A percentile compares a stretch with the other conserved stretches of the same genome.
These are phyloP conservation scores for Ennomos fuscantarius DNA, from an alignment of 2,888 invertebrate species.

Conservation along the genomic window DNA sequence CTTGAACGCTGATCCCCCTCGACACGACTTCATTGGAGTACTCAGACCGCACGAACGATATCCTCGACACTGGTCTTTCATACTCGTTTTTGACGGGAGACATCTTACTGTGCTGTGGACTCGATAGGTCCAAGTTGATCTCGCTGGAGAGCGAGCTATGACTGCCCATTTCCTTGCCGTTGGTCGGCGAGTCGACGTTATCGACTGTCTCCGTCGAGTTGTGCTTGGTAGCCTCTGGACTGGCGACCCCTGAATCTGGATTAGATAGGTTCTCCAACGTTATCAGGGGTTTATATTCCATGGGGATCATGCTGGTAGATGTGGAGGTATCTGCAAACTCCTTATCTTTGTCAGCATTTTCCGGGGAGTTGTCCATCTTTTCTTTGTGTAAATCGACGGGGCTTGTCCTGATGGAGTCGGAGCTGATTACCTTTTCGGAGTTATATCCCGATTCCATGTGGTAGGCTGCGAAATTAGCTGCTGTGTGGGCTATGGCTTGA, in stretches of 20 bases:
- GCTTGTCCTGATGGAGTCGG: slow-evolving; percentile 77
- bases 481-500: slow-evolving; percentile 67
- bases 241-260: slow-evolving; percentile 83
- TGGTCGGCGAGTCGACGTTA: slow-evolving; percentile 76
- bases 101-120: slow-evolving; percentile 71
- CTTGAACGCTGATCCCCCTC: slow-evolving; percentile 73
- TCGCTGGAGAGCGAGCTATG: slow-evolving; percentile 83
- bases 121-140: slow-evolving; percentile 83
- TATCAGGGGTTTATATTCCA: slow-evolving; percentile 75
- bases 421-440: slow-evolving; percentile 79
- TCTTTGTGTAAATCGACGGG: slow-evolving; percentile 81
- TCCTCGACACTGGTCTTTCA: slow-evolving; percentile 68
- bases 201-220: slow-evolving; percentile 82
- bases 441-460: slow-evolving; percentile 89
- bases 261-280: slow-evolving; percentile 74
- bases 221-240: slow-evolving; percentile 84
- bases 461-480: slow-evolving; percentile 79
- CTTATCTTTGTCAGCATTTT: slow-evolving; percentile 83
- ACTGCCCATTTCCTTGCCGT: slow-evolving; percentile 75
- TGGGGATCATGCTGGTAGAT: slow-evolving; percentile 62
- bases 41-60: slow-evolving; percentile 67
- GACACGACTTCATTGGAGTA: slow-evolving; percentile 74
- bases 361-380: slow-evolving; percentile 84
- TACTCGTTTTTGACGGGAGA: slow-evolving; percentile 69
- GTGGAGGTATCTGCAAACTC: slow-evolving; percentile 78